Evolutionary conservation across 2,113 vertebrate genomes (phyloP), one percentile per base, ranked within the genome.

Genomic region (Eleginops maclovinus): DNA sequence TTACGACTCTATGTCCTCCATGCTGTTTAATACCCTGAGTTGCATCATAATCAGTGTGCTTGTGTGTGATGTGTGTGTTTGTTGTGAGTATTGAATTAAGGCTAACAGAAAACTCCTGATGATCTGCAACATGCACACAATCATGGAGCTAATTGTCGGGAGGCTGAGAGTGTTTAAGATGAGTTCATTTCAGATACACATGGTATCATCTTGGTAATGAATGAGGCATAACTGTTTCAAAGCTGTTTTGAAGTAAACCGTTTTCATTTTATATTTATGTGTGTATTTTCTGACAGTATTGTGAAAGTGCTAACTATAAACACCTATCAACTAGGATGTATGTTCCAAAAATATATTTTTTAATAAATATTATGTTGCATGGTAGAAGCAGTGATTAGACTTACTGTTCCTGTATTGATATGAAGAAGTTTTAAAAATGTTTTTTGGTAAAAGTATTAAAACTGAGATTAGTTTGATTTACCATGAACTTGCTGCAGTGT

Each of bases 61-160:
- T 72, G 44, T 72, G 31, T 61, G 56, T 49, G 44, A 16, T 36
- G 60, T 47, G n/a, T 54, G 19, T 51, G 14, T 49, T 58, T 71
- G 41, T 44, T 56, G 1, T 16, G 19, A 22, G 8, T 16, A 7
- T 9, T 51, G 0, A 36, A 8, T 44, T 44, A 46, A 53, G 9
- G 22, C 47, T 84, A 91, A 83, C 72, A 62, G 10, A 70, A 85
- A 83, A 61, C 86, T 83, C 77, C 82, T 87, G 89, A 91, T 78
- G 80, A 86, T 76, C 63, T 68, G 50, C 59, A 55, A 21, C 60
- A 54, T 51, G 83, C 75, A 63, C 61, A 69, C 62, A 73, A 16
- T 85, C 69, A 84, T 3, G 26, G 44, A 31, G 1, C 4, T 12
- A 21, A n/a, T 47, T 65, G 44, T 50, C 15, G 26, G 49, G 19